Evolutionary conservation across 2,797 vertebrate species (phyloP).

Genomic region (Enteromius anoplus): DNA sequence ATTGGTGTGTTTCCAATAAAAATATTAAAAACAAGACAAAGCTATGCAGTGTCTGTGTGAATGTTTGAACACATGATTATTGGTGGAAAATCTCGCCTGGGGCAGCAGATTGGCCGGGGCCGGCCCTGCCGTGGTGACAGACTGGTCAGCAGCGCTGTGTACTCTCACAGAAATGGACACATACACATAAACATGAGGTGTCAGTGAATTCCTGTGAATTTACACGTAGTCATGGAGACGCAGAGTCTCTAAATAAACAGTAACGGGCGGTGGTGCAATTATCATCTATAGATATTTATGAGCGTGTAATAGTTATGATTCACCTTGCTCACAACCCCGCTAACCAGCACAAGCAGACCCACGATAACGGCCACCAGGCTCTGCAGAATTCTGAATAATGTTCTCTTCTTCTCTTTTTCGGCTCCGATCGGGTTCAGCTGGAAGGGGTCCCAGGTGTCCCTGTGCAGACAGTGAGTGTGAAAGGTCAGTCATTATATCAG

Average conservation of each 20-base stretch:
- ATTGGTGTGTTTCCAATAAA: no score
- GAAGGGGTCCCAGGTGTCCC: conserved; percentile 83
- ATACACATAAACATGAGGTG: conserved; percentile 5
- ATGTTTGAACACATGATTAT: no score
- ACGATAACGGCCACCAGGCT: conserved; percentile 74
- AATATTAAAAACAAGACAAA: no score
- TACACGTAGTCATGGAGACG: conserved; percentile 17
- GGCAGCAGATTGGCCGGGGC: no score
- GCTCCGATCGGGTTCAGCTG: conserved; percentile 77
- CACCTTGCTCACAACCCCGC: conserved; percentile 78
- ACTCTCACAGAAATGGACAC: neutral
- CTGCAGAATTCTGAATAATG: conserved; percentile 72
- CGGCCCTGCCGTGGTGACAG: no score
- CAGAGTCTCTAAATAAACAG: conserved; percentile 15
- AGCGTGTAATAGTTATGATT: neutral
- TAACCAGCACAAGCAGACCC: conserved; percentile 73
- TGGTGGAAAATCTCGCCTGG: no score
- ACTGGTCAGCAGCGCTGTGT: neutral
- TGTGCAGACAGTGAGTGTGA: conserved; percentile 44
- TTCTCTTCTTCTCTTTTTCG: conserved; percentile 76
- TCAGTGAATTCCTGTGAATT: neutral
- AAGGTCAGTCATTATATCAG: neutral
- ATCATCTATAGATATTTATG: neutral
- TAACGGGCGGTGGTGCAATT: neutral
- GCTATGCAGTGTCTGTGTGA: no score